phyloP scores from a whole-genome alignment of 2,888 invertebrate species.

The Trisateles emortualis region DNA sequence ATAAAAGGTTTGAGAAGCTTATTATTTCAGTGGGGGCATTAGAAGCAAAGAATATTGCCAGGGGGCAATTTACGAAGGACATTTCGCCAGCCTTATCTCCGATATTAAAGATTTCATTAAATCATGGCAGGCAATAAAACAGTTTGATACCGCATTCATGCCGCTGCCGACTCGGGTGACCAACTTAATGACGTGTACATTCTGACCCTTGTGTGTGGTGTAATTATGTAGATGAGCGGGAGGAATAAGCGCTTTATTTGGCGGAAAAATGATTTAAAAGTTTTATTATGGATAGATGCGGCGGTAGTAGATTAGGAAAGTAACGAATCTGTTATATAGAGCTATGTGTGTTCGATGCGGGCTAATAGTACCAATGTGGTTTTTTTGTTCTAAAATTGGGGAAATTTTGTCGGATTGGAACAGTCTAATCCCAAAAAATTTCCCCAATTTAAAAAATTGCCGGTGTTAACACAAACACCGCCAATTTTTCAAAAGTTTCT shows the following conservation, averaged over 20 bases:
- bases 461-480: too few species aligned
- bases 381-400: too few species aligned
- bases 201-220: constrained; percentile 63
- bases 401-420: too few species aligned
- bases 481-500: too few species aligned
- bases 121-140: constrained; percentile 85
- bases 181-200: constrained; percentile 79
- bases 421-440: too few species aligned
- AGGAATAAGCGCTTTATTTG: not conserved
- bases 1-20: constrained; percentile 36
- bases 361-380: too few species aligned
- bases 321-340: too few species aligned
- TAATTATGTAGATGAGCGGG: constrained; percentile 22
- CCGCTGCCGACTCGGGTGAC: constrained; percentile 73
- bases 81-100: constrained; percentile 76
- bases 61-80: constrained; percentile 74
- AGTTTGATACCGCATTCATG: constrained; percentile 83
- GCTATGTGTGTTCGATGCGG: too few species aligned
- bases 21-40: constrained; percentile 57
- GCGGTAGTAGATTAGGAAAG: too few species aligned
- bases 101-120: constrained; percentile 86
- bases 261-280: not conserved
- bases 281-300: too few species aligned
- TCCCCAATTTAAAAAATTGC: too few species aligned
- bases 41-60: constrained; percentile 65